Evolutionary conservation across 1,140 invertebrate species (phyloP), one percentile per base, ranked within the genome.

Genomic region (Drosophila arawakana): DNA sequence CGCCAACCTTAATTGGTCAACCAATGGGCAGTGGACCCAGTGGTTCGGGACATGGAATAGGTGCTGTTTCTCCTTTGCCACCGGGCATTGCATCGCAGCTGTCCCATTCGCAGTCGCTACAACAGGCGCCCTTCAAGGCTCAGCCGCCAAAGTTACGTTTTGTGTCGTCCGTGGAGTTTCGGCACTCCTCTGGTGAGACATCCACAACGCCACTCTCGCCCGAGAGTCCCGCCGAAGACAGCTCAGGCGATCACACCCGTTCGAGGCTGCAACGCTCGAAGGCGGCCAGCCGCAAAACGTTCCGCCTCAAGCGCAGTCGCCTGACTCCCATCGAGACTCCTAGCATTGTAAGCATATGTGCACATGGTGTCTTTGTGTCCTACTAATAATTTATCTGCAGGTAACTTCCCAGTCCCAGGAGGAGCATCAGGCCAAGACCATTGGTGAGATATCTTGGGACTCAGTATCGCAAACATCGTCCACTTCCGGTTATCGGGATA

Each of bases 271-370:
- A 99, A 91, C 94, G 98, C 25, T 96, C 97, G 61, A 98, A 98
- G 93, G 97, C 97, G 15, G 97, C 98, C 92, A 98, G 97, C 90
- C 95, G 98, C 73, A 98, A 97, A 93, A 98, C 98, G 0, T 98
- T 99, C 93, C 95, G 97, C 67, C 95, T 97, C 55, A 94, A 96
- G 81, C 96, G 96, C 92, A 97, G 96, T 92, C 94, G 96, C 55
- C 92, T 91, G 7, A 80, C 83, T 15, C 69, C 86, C 8, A 80
- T 83, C 63, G 83, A 90, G 66, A 82, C 73, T 71, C 93, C 91
- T 55, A 93, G 62, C 91, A 93, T 88, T 73, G 90, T 91, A 74
- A 90, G 83, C 52, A 7, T 0, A 3, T 21, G 3, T 7, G 18
- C 25, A 18, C 1, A n/a, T 15, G 39, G 10, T 46, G n/a, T 18